Conservation (phyloP, 2,113 vertebrate genomes). For the Stegostoma tigrinum region DNA sequence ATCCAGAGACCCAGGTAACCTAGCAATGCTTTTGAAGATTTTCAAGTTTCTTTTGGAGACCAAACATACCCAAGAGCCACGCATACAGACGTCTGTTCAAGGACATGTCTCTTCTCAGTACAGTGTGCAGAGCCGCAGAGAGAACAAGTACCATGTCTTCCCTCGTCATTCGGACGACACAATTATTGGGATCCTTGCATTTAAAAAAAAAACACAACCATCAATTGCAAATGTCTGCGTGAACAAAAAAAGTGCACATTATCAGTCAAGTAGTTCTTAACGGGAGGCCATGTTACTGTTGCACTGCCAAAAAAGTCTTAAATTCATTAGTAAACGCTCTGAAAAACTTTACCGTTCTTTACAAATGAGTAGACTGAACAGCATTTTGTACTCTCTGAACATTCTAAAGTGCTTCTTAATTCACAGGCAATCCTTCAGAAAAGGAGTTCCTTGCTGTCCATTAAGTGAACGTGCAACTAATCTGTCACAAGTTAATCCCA, state of each 20-base stretch:
- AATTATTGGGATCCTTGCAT: constrained; percentile 60
- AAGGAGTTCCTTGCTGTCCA: not conserved
- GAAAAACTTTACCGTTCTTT: not conserved
- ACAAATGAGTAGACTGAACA: constrained; percentile 39
- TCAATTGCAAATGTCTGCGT: not conserved
- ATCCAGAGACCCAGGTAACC: no score
- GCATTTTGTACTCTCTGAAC: not conserved
- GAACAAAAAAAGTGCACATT: not conserved
- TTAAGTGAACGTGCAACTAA: not conserved
- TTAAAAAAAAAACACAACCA: constrained; percentile 38
- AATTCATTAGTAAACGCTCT: not conserved
- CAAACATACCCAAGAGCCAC: constrained; percentile 77
- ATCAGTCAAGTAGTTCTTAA: not conserved
- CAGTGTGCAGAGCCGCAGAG: constrained; percentile 73
- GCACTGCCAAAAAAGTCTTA: not conserved
- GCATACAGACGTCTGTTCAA: constrained; percentile 89
- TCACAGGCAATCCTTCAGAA: not conserved
- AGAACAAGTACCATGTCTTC: constrained; percentile 69
- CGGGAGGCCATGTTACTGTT: not conserved
- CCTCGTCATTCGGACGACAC: constrained; percentile 55
- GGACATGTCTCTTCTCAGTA: constrained; percentile 94
- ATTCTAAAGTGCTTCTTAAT: not conserved
- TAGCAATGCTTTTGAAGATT: not conserved
- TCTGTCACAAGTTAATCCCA: not conserved
- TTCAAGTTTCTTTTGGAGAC: not conserved